Base-by-base conservation (phyloP, 2,113 vertebrate species). In the Cricetomys ansorgei region DNA sequence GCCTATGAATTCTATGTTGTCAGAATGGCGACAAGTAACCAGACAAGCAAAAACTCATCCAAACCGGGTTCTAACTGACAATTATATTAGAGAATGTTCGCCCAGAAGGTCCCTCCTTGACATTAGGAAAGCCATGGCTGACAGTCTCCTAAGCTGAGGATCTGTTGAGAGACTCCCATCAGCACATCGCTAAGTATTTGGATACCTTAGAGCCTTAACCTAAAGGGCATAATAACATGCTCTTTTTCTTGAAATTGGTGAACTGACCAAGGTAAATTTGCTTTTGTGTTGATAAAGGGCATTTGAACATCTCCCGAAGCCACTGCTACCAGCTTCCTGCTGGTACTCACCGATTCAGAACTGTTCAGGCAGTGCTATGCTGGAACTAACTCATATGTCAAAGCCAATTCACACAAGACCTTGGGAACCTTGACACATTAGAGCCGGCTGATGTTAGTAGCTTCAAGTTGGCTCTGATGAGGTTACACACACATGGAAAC, bases 121-220 rank as follows among this genome's bases (percentile, higher is more conserved):
- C 76, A 89, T 69, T 12, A 95, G 81, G 83, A 48, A 88, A 67
- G n/a, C 37, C 16, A 25, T 48, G 81, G 65, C 40, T 72, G 76
- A 85, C 48, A 64, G 37, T 65, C 43, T 81, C n/a, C 50, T n/a
- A 77, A 77, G 53, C 27, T 80, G 57, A 96, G 80, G 27, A 45
- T 92, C 48, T 79, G 48, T 23, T 86, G 45, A 77, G 83, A 83
- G 27, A 25, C 53, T 95, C 43, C 62, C 50, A 90, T 57, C 17
- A 76, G 31, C 85, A 70, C 29, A 10, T 73, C n/a, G 77, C 59
- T 77, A 92, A 79, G 89, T 69, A 94, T 80, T 89, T 93, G 89
- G 94, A 97, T 31, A 69, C 55, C 59, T 88, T 84, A 57, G 31
- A 45, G 43, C 40, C 45, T 91, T 88, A 50, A 76, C 37, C 81